phyloP scores from a whole-genome alignment of 2,888 invertebrate species.

The Caenorhabditis sp. region DNA sequence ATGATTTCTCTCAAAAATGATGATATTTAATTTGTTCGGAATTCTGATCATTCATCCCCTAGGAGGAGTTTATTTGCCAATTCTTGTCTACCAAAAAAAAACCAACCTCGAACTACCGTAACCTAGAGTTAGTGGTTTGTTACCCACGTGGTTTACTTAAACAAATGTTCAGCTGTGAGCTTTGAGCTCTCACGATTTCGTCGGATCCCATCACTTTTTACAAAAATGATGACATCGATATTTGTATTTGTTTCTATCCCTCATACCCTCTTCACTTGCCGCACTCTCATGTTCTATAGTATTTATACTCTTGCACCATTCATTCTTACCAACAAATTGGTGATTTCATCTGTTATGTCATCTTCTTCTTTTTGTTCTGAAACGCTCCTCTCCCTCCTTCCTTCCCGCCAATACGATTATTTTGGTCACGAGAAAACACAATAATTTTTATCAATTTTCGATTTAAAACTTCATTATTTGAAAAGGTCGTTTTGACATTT shows the following conservation, averaged over 20 bases:
- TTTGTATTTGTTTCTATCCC: background rate
- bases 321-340: background rate
- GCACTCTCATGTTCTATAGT: background rate
- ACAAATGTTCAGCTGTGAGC: no score
- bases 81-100: no score
- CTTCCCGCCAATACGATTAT: background rate
- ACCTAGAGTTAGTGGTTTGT: no score
- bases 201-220: background rate
- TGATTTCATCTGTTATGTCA: background rate
- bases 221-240: background rate
- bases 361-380: background rate
- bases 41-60: no score
- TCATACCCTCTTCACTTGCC: background rate
- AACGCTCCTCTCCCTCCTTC: no score
- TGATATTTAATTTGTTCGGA: no score
- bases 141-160: background rate
- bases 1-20: no score
- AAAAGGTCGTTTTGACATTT: no score
- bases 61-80: no score
- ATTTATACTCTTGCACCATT: background rate
- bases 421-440: background rate
- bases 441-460: background rate
- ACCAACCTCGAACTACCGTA: no score
- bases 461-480: background rate
- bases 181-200: background rate